These are phyloP conservation scores for Argya squamiceps DNA, from an alignment of 2,797 vertebrate genomes.

Conservation along the genomic window DNA sequence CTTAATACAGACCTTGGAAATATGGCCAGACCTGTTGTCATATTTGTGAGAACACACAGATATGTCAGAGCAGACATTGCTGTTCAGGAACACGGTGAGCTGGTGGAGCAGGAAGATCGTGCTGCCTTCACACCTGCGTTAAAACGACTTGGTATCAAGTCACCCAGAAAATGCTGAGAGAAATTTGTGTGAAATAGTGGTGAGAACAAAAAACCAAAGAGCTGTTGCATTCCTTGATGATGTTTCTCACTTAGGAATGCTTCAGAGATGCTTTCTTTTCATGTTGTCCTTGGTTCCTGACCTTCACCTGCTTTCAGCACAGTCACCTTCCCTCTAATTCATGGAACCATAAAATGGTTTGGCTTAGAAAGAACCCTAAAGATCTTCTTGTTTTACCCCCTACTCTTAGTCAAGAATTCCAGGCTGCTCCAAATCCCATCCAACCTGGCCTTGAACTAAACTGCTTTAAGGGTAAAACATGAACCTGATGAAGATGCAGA, in stretches of 20 bases:
- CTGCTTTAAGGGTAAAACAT: accelerated
- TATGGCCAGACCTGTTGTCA: background rate
- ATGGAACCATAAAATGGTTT: background rate
- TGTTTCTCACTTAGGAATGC: background rate
- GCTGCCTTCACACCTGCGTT: background rate
- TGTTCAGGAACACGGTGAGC: background rate
- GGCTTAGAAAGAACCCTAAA: background rate
- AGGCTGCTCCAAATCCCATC: background rate
- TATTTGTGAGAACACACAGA: background rate
- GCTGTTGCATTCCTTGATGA: accelerated
- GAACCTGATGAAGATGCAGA: background rate
- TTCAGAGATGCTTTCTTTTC: background rate
- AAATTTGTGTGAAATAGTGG: background rate
- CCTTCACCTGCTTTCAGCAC: background rate
- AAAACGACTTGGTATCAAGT: background rate
- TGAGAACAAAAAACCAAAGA: background rate
- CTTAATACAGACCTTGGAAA: background rate
- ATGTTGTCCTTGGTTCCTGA: background rate
- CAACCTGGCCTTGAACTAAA: background rate
- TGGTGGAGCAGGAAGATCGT: background rate
- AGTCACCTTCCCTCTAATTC: background rate
- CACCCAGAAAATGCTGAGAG: background rate
- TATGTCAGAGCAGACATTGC: background rate
- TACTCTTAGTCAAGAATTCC: background rate
- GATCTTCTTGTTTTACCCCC: background rate